A percentile compares a stretch with the other conserved stretches of the same genome.
These are phyloP conservation scores for Microcebus tavaratra DNA, from an alignment of 2,113 vertebrate species.

Conservation along the genomic window DNA sequence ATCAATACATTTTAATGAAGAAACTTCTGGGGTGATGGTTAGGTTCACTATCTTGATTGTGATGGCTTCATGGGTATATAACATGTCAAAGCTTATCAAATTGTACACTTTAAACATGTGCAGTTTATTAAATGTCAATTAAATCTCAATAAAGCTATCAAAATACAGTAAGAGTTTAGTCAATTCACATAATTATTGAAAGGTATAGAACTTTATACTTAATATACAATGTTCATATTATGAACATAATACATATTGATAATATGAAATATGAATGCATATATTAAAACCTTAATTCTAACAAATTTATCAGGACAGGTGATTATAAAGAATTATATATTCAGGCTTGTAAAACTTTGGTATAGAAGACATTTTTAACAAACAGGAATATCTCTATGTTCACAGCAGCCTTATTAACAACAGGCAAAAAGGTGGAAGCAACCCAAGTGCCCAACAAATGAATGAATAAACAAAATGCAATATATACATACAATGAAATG, in stretches of 20 bases:
- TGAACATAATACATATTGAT: not conserved
- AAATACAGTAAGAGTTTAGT: constrained; percentile 3
- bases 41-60: constrained; percentile 16
- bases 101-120: constrained; percentile 25
- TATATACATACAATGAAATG: not conserved
- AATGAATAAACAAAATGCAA: not conserved
- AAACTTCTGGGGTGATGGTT: not conserved
- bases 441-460: not conserved
- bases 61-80: not conserved
- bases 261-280: not conserved
- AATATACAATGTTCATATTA: not conserved
- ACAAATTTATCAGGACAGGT: constrained; percentile 16
- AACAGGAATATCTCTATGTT: not conserved
- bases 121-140: not conserved
- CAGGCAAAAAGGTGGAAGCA: not conserved
- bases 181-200: constrained; percentile 26
- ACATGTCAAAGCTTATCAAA: constrained; percentile 24
- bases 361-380: not conserved
- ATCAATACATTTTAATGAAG: constrained; percentile 43
- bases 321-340: not conserved
- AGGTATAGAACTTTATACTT: not conserved
- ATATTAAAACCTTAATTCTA: constrained; percentile 37
- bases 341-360: not conserved
- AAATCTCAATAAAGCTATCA: constrained; percentile 36
- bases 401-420: not conserved